Conservation (phyloP, 2,888 invertebrate genomes). For the Leucoma salicis region DNA sequence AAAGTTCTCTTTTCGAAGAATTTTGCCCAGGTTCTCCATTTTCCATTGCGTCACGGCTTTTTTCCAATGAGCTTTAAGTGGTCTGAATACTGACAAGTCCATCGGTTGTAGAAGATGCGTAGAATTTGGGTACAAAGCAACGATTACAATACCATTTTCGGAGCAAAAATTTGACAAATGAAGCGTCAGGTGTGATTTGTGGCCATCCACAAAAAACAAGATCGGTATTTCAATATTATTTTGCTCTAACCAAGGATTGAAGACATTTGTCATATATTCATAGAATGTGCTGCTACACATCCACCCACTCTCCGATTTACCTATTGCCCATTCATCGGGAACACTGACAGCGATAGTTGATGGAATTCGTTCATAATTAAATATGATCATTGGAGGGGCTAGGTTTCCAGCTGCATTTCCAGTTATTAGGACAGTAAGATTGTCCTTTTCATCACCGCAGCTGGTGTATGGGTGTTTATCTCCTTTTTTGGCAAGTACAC, state of each 20-base stretch:
- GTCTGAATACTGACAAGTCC: slow-evolving; percentile 18
- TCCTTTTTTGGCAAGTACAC: neutral
- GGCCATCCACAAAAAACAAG: slow-evolving; percentile 10
- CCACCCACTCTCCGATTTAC: slow-evolving; percentile 6
- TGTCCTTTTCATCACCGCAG: neutral
- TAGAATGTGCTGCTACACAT: slow-evolving; percentile 5
- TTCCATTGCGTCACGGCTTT: slow-evolving; percentile 26
- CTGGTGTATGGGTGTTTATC: slow-evolving; percentile 1
- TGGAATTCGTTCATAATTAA: slow-evolving; percentile 16
- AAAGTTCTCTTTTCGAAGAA: slow-evolving; percentile 28
- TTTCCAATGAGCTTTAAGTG: slow-evolving; percentile 24
- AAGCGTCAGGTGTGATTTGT: slow-evolving; percentile 18
- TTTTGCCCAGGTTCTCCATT: slow-evolving; percentile 18
- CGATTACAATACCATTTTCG: slow-evolving; percentile 5
- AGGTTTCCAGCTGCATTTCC: slow-evolving; percentile 29
- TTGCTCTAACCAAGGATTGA: neutral
- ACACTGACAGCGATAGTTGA: neutral
- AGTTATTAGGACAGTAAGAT: slow-evolving; percentile 23
- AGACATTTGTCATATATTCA: slow-evolving; percentile 2
- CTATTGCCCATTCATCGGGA: slow-evolving; percentile 4
- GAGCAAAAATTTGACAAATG: slow-evolving; percentile 11
- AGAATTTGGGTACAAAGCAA: slow-evolving; percentile 4
- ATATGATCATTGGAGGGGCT: slow-evolving; percentile 31
- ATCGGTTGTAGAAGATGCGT: slow-evolving; percentile 6
- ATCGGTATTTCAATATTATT: slow-evolving; percentile 11